Conservation (phyloP, 1,140 invertebrate genomes). For the Bombus consobrinus region DNA sequence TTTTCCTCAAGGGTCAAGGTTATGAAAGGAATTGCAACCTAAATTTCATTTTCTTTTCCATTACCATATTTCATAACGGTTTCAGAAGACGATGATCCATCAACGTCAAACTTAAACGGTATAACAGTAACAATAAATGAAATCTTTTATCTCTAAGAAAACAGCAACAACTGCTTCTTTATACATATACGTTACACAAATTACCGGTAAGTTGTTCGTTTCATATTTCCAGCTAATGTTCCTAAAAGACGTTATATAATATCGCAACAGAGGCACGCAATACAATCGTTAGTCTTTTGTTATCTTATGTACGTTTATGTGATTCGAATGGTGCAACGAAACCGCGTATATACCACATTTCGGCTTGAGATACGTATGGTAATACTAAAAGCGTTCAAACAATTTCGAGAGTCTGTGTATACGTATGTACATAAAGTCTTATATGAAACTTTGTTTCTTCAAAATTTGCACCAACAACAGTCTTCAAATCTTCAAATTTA, state of each 20-base stretch:
- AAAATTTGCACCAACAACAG: not conserved
- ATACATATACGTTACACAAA: not conserved
- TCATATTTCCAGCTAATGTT: not conserved
- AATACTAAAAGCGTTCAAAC: too few species aligned
- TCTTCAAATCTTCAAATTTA: not conserved
- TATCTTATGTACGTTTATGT: not conserved
- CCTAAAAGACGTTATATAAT: not conserved
- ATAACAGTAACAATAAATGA: not conserved
- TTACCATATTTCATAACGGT: not conserved
- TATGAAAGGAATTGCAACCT: not conserved
- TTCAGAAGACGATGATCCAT: not conserved
- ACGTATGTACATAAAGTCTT: not conserved
- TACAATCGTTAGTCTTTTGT: not conserved
- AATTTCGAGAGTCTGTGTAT: not conserved
- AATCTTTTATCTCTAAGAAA: not conserved
- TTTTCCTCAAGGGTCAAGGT: not conserved
- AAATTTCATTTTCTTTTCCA: not conserved
- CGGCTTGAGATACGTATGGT: not conserved
- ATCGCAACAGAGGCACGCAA: not conserved
- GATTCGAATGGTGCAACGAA: not conserved
- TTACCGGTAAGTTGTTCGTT: not conserved
- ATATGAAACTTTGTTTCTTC: not conserved
- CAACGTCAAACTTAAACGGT: not conserved
- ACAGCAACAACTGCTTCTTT: not conserved
- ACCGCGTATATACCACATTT: not conserved